A percentile compares a stretch with the other conserved stretches of the same genome.
phyloP scores from a whole-genome alignment of 2,797 vertebrate species.

The Euphonia xanthogaster region DNA sequence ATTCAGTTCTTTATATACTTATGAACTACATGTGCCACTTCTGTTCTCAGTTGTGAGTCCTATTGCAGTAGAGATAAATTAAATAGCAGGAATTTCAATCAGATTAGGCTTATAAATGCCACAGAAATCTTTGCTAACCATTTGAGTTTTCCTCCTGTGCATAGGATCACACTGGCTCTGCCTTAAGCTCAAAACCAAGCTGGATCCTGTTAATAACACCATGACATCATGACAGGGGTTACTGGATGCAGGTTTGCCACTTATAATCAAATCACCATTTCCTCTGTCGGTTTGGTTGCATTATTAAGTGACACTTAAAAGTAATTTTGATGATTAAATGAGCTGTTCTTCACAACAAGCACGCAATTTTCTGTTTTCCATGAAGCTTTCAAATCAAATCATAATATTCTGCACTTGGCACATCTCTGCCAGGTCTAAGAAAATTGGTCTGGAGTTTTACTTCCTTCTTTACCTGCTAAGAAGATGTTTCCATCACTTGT shows the following conservation, averaged over 20 bases:
- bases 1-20: not conserved
- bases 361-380: not conserved
- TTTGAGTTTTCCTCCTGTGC: not conserved
- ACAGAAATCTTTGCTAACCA: not conserved
- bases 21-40: not conserved
- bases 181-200: not conserved
- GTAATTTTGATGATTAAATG: slow-evolving; percentile 46
- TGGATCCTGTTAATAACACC: not conserved
- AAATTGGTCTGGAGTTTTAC: not conserved
- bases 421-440: not conserved
- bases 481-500: not conserved
- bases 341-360: slow-evolving; percentile 7
- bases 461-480: not conserved
- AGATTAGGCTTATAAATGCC: not conserved
- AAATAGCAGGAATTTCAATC: not conserved
- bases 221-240: not conserved
- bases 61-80: not conserved
- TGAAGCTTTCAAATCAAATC: slow-evolving; percentile 5
- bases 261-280: slow-evolving; percentile 38
- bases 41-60: not conserved
- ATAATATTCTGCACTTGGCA: not conserved
- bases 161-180: not conserved
- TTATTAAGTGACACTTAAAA: slow-evolving; percentile 49
- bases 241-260: slow-evolving; percentile 10
- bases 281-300: not conserved